Evolutionary conservation across 92 coral and sea anemone genomes (phyloP), one percentile per base, ranked within the genome.

Genomic region (Ricordea florida): DNA sequence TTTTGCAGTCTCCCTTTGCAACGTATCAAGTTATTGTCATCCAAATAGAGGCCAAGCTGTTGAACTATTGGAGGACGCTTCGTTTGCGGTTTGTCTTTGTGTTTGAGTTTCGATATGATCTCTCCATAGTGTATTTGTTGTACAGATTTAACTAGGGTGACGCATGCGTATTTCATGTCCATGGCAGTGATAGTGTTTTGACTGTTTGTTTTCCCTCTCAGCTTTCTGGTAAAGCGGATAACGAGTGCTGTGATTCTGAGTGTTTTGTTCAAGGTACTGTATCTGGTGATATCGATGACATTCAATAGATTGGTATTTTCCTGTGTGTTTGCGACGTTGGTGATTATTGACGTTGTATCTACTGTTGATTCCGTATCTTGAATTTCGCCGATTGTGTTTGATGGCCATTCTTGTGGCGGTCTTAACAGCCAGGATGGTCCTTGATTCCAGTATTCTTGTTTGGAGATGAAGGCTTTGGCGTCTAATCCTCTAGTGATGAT

Each of bases 391-490:
- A 48, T 23, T 64, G 70, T 55, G 70, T 34, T 28, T 57, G 48
- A n/a, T 5, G 71, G 71, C 70, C 81, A 74, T 26, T 57, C 67
- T 22, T 62, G 35, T 45, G 14, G 63, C 15, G 55, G 82, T 38
- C 69, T 41, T 61, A 48, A 29, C 8, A 76, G 68, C 84, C 75
- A 76, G 6, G 72, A 18, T 18, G 82, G 78, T n/a, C 83, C 82
- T 42, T 65, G 59, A 23, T 33, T 18, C 88, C 83, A 74, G 14
- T 52, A 17, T 36, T 55, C 36, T 40, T 34, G 35, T 45, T 83
- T 83, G 17, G 69, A 38, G 11, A 44, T 46, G 72, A 74, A 51
- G 7, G 47, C 40, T 66, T 57, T 66, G 15, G 48, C 50, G 44
- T 67, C 61, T 10, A 76, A 16, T 48, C 84, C 84, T 46, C 84